These are phyloP conservation scores for Mandrillus leucophaeus DNA, from an alignment of 2,113 vertebrate genomes.

Conservation along the genomic window DNA sequence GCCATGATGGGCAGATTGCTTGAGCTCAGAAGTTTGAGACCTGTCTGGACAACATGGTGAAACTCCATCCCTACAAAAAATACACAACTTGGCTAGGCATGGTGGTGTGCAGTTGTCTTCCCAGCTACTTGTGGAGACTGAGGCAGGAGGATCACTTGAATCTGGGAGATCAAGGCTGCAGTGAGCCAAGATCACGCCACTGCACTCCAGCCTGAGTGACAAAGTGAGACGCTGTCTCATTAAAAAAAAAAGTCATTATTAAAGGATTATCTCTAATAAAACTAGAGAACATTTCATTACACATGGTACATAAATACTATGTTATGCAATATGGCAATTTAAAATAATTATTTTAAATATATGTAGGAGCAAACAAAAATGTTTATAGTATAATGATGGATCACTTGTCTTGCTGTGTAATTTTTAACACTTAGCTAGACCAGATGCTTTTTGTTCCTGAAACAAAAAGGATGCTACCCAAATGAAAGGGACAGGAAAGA, in stretches of 20 bases:
- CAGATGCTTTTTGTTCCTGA: not conserved
- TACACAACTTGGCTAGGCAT: too few relatives aligned
- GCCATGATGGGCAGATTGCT: too few relatives aligned
- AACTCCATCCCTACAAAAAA: too few relatives aligned
- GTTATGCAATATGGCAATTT: not conserved
- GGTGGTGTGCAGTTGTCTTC: too few relatives aligned
- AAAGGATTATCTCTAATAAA: constrained; percentile 10
- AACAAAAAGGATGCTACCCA: not conserved
- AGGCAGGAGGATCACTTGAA: too few relatives aligned
- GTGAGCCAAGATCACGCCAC: too few relatives aligned
- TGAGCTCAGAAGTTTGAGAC: too few relatives aligned
- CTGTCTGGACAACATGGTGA: too few relatives aligned
- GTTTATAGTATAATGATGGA: not conserved
- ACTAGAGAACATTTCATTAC: constrained; percentile 4
- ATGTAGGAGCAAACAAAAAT: not conserved
- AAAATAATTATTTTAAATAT: constrained; percentile 31
- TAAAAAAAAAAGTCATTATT: not conserved
- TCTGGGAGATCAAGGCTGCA: too few relatives aligned
- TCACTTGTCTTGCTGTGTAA: not conserved
- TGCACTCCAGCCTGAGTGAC: too few relatives aligned
- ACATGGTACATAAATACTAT: constrained; percentile 33
- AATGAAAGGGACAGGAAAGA: not conserved
- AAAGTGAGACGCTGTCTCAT: too few relatives aligned
- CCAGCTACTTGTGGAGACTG: too few relatives aligned
- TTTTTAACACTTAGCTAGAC: not conserved